Base-by-base conservation (phyloP, 2,113 vertebrate species). In the Xiphias gladius region DNA sequence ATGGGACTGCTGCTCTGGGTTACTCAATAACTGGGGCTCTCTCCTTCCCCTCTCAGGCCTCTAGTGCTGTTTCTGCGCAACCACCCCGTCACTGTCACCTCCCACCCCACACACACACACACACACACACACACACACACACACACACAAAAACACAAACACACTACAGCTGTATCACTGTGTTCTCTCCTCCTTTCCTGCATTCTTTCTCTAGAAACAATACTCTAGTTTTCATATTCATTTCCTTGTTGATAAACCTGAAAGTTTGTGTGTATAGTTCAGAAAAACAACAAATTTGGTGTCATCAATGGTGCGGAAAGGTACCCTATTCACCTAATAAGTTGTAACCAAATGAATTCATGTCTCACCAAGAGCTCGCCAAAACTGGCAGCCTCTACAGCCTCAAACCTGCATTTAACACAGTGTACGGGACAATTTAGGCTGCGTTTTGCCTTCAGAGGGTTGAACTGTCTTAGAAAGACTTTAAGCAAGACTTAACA, bases 1-100 rank as follows among this genome's bases (percentile, higher is more conserved):
- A 68, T 85, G 71, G 82, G 91, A 77, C 91, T 86, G 88, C 83
- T 90, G 89, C 92, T 91, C 76, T 26, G 84, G 84, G 94, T 95
- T 94, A 94, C 92, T 95, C 89, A 95, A 94, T 95, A 95, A 95
- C 94, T 73, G 80, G 85, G 83, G 79, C 59, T 80, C 90, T 89
- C 84, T 87, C 66, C 85, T 86, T 76, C 69, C 76, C 79, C 77
- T 86, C 79, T 76, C 28, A 83, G 79, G 89, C 86, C 89, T 87
- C 83, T 79, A 9, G 68, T 67, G 76, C 73, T 73, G 86, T 87
- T 80, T 69, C 79, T 68, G 59, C 26, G 63, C 87, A 84, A 22
- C 57, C 80, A 28, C 75, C 32, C 50, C 16, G 48, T 32, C 87
- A 54, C 81, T 30, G 22, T 55, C 59, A 13, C 7, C 46, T 43